phyloP scores from a whole-genome alignment of 2,797 vertebrate genomes.

The Tachyglossus aculeatus region DNA sequence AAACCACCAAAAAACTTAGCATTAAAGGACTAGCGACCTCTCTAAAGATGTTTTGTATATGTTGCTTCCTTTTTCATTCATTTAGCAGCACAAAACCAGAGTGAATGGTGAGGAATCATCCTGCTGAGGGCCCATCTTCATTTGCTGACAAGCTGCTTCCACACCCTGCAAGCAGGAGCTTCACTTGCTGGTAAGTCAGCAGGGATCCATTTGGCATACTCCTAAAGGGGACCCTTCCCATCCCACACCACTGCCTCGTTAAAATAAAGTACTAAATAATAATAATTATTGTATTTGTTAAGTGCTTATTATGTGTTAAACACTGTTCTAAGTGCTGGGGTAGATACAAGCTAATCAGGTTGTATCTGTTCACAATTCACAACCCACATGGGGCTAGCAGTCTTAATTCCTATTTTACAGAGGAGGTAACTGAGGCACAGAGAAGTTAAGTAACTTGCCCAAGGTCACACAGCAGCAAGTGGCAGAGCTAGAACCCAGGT shows the following conservation, averaged over 20 bases:
- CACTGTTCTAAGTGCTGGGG: too few relatives aligned
- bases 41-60: not conserved
- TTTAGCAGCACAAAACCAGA: not conserved
- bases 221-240: slow-evolving; percentile 16
- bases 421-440: too few relatives aligned
- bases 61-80: not conserved
- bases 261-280: too few relatives aligned
- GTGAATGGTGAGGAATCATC: not conserved
- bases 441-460: too few relatives aligned
- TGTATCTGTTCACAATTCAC: too few relatives aligned
- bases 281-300: too few relatives aligned
- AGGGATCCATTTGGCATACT: not conserved
- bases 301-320: too few relatives aligned
- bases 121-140: not conserved
- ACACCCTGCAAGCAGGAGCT: not conserved
- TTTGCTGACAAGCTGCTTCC: not conserved
- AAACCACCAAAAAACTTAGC: not conserved
- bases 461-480: too few relatives aligned
- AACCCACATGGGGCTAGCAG: too few relatives aligned
- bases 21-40: not conserved
- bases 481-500: too few relatives aligned
- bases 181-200: slow-evolving; percentile 23
- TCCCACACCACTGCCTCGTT: slow-evolving; percentile 34
- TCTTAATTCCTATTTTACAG: too few relatives aligned
- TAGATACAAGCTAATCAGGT: too few relatives aligned